Evolutionary conservation across 2,888 invertebrate genomes (phyloP).

Genomic region (Protodeltote pygarga): DNA sequence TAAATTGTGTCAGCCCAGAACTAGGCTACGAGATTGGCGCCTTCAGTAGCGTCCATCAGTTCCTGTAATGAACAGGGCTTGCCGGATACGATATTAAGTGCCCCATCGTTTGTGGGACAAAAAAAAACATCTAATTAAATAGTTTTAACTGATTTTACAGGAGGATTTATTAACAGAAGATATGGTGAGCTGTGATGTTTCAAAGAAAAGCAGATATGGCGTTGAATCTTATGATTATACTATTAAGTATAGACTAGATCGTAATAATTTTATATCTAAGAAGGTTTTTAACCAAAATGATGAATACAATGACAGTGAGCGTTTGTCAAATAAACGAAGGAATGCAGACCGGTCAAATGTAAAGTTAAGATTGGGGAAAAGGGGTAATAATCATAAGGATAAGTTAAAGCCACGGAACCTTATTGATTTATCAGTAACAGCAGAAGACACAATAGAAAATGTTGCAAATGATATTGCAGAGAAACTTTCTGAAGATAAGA

Average conservation of each 20-base stretch:
- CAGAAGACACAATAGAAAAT: constrained; percentile 84
- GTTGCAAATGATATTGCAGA: constrained; percentile 91
- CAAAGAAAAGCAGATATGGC: constrained; percentile 88
- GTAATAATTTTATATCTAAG: constrained; percentile 76
- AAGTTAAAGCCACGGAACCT: constrained; percentile 87
- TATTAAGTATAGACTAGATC: constrained; percentile 88
- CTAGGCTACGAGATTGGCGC: no score
- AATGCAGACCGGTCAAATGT: constrained; percentile 87
- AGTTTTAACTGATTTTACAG: constrained; percentile 74
- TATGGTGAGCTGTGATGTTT: constrained; percentile 92
- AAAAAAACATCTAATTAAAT: background rate
- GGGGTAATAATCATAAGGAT: constrained; percentile 76
- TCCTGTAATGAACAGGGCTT: no score
- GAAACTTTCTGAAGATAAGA: constrained; percentile 91
- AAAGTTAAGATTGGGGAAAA: constrained; percentile 86
- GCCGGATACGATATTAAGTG: no score
- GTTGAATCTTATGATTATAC: constrained; percentile 93
- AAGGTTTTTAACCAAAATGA: constrained; percentile 70
- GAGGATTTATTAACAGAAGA: constrained; percentile 93
- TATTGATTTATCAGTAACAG: constrained; percentile 84
- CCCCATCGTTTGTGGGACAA: no score
- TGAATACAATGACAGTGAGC: constrained; percentile 53
- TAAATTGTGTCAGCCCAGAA: no score
- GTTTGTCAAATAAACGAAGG: constrained; percentile 85
- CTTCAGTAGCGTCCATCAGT: no score